Evolutionary conservation across 2,888 invertebrate genomes (phyloP), one percentile per base, ranked within the genome.

Genomic region (Aporophyla lueneburgensis): DNA sequence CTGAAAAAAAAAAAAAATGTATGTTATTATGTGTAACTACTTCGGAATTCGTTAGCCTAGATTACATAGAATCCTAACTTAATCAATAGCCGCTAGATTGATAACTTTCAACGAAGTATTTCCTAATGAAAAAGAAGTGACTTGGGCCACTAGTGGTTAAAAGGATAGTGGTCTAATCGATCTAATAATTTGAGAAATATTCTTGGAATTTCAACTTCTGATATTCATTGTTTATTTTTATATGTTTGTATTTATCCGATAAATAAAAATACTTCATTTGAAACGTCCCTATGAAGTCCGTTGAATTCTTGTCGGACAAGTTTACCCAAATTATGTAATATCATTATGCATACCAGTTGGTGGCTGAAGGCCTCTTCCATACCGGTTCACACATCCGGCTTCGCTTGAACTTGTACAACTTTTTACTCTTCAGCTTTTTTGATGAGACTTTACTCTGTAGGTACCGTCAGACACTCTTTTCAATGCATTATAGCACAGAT

Each of bases 341-440:
- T 56, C 10, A 56, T 74, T 76, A 76, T 71, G 63, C 58, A 67
- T 71, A 75, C 78, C 74, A 86, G 78, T 82, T 72, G 77, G 58
- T 66, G 54, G n/a, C 71, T 81, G 74, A 81, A 86, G 77, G 83
- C 72, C 75, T 81, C 74, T 84, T 85, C 78, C 77, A 83, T 81
- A 89, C 89, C 84, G 88, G 88, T 90, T 87, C 73, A 68, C 66
- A 75, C 80, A 87, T 89, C 87, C 86, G 84, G 81, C 84, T 83
- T 76, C 68, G 68, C 59, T 76, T 81, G 72, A 84, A 85, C 80
- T 76, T 83, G 77, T 79, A 72, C 74, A 81, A 76, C 77, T 74
- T 87, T 82, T 80, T 79, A 56, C n/a, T 68, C 51, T 16, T 49
- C 33, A 24, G 19, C 33, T 71, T 80, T 82, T 78, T 76, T 74